Evolutionary conservation across 92 coral and sea anemone genomes (phyloP).

Genomic region (Epizoanthus ramosus): DNA sequence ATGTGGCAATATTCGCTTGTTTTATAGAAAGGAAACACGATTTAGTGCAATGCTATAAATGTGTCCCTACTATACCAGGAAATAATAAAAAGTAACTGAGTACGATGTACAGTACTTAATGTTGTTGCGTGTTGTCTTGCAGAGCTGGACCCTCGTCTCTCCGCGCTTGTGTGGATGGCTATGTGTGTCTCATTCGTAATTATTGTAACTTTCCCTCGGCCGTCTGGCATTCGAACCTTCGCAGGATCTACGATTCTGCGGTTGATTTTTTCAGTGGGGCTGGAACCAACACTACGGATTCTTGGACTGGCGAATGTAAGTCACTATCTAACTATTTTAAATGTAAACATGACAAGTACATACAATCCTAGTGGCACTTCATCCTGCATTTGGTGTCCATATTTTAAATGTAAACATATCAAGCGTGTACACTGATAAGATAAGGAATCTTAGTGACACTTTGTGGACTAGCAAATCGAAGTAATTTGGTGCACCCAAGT

Average conservation of each 20-base stretch:
- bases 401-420: neutral
- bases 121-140: slow-evolving; percentile 35
- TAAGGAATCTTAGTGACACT: too few species aligned
- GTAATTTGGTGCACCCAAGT: too few species aligned
- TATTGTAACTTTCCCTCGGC: slow-evolving; percentile 94
- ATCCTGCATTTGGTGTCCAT: too few species aligned
- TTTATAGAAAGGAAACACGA: too few species aligned
- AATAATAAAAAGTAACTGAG: too few species aligned
- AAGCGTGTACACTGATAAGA: too few species aligned
- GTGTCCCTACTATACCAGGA: too few species aligned
- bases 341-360: too few species aligned
- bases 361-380: too few species aligned
- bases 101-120: neutral
- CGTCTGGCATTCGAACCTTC: slow-evolving; percentile 96
- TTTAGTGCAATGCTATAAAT: too few species aligned
- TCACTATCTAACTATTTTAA: neutral
- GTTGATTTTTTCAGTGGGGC: slow-evolving; percentile 91
- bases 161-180: slow-evolving; percentile 97
- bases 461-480: too few species aligned
- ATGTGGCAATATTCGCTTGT: too few species aligned
- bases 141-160: slow-evolving; percentile 95
- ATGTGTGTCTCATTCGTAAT: slow-evolving; percentile 92
- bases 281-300: slow-evolving; percentile 89
- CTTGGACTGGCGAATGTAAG: slow-evolving; percentile 97
- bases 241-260: slow-evolving; percentile 91